Base-by-base conservation (phyloP, 2,888 invertebrate species). In the Leptopilina drosophilae region DNA sequence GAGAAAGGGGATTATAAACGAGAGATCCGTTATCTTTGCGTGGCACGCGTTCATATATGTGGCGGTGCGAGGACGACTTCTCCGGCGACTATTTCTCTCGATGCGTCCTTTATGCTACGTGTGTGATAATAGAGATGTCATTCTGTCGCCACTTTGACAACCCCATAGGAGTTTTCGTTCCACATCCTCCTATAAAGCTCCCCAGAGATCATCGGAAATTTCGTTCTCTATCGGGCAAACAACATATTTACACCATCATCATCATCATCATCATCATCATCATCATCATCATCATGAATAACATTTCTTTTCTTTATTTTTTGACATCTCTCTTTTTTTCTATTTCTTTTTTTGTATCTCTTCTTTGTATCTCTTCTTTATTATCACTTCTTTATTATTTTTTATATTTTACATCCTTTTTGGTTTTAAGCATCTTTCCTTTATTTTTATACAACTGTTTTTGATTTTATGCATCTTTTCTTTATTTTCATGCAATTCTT, bases 81-180 rank as follows among this genome's bases (percentile, higher is more conserved):
- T 84, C 83, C 80, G 80, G 82, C 82, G 78, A 78, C 78, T 69
- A 64, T 78, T 64, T 73, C 77, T 81, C 83, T 84, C 82, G 81
- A 77, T 80, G 62, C 79, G 77, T 84, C 80, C 82, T 86, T 83
- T 79, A 85, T 86, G 84, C 84, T 79, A 82, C 80, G 80, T 83
- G 84, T 85, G 90, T 90, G 91, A 91, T 91, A 91, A 91, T 91
- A 90, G 91, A 91, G 89, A 91, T 91, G 91, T 91, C 91, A 91
- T 89, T 87, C 89, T 90, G 91, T 91, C 90, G 86, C 84, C 84
- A 84, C 88, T 90, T 91, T 91, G 91, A 91, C 91, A 90, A 91
- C 88, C 89, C 90, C 88, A 88, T 90, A 90, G 9, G 11, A 80
- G 75, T 76, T 20, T 40, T 73, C 80, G 85, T 85, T 85, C 87